Base-by-base conservation (phyloP, 2,888 invertebrate species). In the Ecliptopera silaceata region DNA sequence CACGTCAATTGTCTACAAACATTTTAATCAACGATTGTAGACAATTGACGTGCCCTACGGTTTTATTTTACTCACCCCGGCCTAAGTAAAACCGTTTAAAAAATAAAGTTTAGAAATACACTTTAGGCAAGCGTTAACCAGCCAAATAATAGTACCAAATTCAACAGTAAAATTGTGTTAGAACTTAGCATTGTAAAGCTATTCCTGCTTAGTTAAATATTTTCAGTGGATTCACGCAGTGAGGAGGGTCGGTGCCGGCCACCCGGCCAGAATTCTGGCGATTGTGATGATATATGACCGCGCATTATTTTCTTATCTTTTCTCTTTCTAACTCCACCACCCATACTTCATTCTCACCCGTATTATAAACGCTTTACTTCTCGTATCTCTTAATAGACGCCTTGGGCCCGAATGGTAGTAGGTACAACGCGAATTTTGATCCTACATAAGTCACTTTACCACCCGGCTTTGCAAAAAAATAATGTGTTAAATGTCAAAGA, bases 241-340 rank as follows among this genome's bases (percentile, higher is more conserved):
- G 84, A 89, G 81, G 80, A 88, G 88, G 90, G 89, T 88, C 83
- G 78, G 71, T 82, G 82, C 80, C 81, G 80, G 79, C 78, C 74
- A 64, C 63, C 77, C 68, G 74, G 78, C 80, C 80, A 81, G 85
- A 88, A 86, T 88, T 88, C 82, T 83, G 79, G 88, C 86, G 89
- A 88, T 89, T 90, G 86, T 80, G 82, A 90, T 91, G 90, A 91
- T 90, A 89, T 91, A 91, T 88, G 88, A 80, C 80, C 79, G 84
- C 78, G 89, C 84, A 89, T 91, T 91, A 90, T 90, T 88, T 90
- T 88, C 91, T 90, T 90, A 90, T 91, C 91, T 88, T 86, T 84
- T 86, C 87, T 87, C 86, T 86, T 86, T 87, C 88, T 89, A 86
- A 86, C 88, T 87, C 85, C 84, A 85, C 82, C 82, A 80, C 72